Evolutionary conservation across 2,113 vertebrate species (phyloP).

Genomic region (Sebastes fasciatus): DNA sequence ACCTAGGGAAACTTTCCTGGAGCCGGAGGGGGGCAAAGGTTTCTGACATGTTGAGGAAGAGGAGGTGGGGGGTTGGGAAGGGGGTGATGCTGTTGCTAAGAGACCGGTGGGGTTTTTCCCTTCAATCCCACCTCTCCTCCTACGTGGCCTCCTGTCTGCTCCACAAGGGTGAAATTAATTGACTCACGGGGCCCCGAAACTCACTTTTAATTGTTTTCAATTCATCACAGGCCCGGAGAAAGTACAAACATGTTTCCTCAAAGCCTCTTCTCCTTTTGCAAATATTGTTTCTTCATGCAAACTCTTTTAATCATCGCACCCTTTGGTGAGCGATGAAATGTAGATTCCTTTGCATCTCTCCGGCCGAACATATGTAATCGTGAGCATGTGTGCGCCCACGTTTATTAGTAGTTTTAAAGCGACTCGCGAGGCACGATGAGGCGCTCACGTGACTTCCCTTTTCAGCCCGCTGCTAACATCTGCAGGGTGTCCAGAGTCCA

Average conservation of each 20-base stretch:
- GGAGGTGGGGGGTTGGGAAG: slow-evolving; percentile 35
- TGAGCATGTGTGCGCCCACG: slow-evolving; percentile 12
- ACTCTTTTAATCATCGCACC: slow-evolving; percentile 60
- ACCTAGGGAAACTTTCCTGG: slow-evolving; percentile 86
- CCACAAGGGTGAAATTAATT: slow-evolving; percentile 69
- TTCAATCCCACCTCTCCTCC: slow-evolving; percentile 71
- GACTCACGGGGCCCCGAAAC: slow-evolving; percentile 61
- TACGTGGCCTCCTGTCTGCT: slow-evolving; percentile 71
- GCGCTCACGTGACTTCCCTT: slow-evolving; percentile 35
- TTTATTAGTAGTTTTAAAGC: slow-evolving; percentile 46
- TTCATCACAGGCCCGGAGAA: slow-evolving; percentile 51
- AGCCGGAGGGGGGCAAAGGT: slow-evolving; percentile 83
- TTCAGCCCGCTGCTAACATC: slow-evolving; percentile 70
- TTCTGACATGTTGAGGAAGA: slow-evolving; percentile 80
- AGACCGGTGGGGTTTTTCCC: slow-evolving; percentile 75
- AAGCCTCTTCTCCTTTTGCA: slow-evolving; percentile 28
- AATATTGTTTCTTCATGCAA: slow-evolving; percentile 43
- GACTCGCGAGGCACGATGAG: neutral
- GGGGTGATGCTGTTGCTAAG: slow-evolving; percentile 84
- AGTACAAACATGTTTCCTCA: slow-evolving; percentile 45
- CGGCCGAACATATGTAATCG: slow-evolving; percentile 27
- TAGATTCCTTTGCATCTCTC: slow-evolving; percentile 38
- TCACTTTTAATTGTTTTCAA: slow-evolving; percentile 78
- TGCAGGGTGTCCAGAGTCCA: slow-evolving; percentile 78
- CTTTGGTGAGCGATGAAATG: slow-evolving; percentile 34